A percentile compares a stretch with the other conserved stretches of the same genome.
Conservation (phyloP, 2,797 vertebrate species). For the Lophotriccus pileatus region DNA sequence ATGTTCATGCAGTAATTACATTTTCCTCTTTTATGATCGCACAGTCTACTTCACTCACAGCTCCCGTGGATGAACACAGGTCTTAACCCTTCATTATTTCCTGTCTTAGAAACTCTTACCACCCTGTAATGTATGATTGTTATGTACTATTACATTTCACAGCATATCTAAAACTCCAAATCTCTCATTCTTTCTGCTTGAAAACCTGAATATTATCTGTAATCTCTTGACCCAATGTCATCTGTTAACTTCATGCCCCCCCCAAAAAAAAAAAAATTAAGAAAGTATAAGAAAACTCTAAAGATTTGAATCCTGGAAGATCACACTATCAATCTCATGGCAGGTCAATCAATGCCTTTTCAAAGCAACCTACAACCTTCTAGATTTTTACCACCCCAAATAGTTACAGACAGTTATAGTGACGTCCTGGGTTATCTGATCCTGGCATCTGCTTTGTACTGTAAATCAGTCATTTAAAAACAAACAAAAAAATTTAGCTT, state of each 20-base stretch:
- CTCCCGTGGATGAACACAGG: not conserved
- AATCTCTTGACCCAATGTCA: not conserved
- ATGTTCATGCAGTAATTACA: not conserved
- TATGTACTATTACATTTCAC: not conserved
- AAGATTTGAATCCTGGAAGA: not conserved
- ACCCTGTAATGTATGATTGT: not conserved
- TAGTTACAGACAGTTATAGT: not conserved
- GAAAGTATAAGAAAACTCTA: not conserved
- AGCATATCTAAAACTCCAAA: not conserved
- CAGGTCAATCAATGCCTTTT: not conserved
- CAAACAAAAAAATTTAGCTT: not conserved
- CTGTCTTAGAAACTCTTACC: not conserved
- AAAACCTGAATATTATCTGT: not conserved
- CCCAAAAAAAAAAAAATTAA: not conserved
- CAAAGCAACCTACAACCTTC: not conserved
- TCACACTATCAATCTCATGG: fast-evolving
- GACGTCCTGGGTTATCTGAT: not conserved
- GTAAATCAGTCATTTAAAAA: not conserved
- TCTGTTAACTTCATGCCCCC: not conserved
- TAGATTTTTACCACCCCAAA: not conserved
- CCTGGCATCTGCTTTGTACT: not conserved
- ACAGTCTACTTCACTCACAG: not conserved
- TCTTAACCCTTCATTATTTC: not conserved
- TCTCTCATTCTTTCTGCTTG: not conserved
- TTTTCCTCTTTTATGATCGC: not conserved